Conservation (phyloP, 2,113 vertebrate species). For the Urocynchramus pylzowi region DNA sequence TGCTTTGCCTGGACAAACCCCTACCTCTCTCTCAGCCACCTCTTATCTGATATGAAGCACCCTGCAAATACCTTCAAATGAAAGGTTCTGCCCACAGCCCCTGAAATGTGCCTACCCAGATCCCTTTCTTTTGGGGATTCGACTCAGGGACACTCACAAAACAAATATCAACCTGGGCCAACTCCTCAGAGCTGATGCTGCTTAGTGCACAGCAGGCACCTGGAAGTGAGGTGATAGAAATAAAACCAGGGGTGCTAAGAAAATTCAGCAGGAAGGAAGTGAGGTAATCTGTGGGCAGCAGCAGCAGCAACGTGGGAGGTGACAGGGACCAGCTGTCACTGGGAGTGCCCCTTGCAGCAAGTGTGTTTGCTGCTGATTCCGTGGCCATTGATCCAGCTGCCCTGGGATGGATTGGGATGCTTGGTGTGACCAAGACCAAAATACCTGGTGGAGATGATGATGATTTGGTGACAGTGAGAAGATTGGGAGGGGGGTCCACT, state of each 20-base stretch:
- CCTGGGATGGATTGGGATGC: background rate
- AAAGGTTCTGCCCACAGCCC: background rate
- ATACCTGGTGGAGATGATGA: background rate
- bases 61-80: background rate
- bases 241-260: background rate
- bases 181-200: background rate
- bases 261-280: background rate
- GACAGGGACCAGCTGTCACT: background rate
- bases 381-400: background rate
- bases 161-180: background rate
- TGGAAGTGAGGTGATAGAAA: background rate
- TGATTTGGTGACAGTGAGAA: background rate
- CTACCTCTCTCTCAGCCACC: background rate
- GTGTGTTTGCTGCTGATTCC: background rate
- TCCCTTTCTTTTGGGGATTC: background rate
- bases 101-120: accelerated
- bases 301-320: background rate
- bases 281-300: background rate
- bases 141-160: background rate
- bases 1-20: background rate
- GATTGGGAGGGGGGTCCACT: accelerated
- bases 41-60: background rate
- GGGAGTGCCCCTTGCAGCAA: accelerated
- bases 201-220: too few relatives aligned
- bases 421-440: background rate